A percentile compares a stretch with the other conserved stretches of the same genome.
Evolutionary conservation across 2,888 invertebrate species (phyloP).

Genomic region (Aleiodes alternator): DNA sequence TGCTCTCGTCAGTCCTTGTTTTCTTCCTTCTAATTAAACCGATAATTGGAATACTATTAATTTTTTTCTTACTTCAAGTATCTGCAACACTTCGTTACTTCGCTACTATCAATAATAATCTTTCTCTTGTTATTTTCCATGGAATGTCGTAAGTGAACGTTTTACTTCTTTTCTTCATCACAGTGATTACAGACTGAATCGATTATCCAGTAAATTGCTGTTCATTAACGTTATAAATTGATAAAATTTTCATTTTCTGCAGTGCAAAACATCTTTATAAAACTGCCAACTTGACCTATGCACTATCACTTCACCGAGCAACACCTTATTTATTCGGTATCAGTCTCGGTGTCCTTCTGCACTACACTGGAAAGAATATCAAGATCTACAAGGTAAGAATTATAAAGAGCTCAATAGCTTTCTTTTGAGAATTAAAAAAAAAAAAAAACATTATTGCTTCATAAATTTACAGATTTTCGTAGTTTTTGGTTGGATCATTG

Average conservation of each 20-base stretch:
- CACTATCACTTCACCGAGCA: slow-evolving; percentile 80
- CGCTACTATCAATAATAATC: slow-evolving; percentile 79
- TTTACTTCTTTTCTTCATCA: neutral
- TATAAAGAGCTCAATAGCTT: neutral
- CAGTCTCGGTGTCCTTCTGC: slow-evolving; percentile 79
- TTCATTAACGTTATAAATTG: neutral
- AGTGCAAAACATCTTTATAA: slow-evolving; percentile 83
- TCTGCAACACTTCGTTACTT: slow-evolving; percentile 82
- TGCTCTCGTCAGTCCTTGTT: slow-evolving; percentile 81
- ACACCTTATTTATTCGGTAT: slow-evolving; percentile 82
- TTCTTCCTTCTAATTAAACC: slow-evolving; percentile 80
- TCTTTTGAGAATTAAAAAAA: slow-evolving; percentile 19
- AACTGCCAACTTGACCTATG: slow-evolving; percentile 82
- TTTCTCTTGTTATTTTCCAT: slow-evolving; percentile 82
- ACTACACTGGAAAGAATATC: slow-evolving; percentile 74
- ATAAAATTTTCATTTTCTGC: slow-evolving; percentile 3
- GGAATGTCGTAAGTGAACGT: slow-evolving; percentile 80
- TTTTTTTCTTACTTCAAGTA: slow-evolving; percentile 78
- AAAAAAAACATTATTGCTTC: slow-evolving; percentile 38
- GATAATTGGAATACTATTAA: slow-evolving; percentile 77
- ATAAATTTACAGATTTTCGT: slow-evolving; percentile 75
- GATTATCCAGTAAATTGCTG: neutral
- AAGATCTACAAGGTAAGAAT: slow-evolving; percentile 72
- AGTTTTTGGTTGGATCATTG: slow-evolving; percentile 78
- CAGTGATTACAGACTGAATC: neutral